Evolutionary conservation across 35 echinoderm and acorn worm species (phyloP).

Genomic region (Lytechinus variegatus): DNA sequence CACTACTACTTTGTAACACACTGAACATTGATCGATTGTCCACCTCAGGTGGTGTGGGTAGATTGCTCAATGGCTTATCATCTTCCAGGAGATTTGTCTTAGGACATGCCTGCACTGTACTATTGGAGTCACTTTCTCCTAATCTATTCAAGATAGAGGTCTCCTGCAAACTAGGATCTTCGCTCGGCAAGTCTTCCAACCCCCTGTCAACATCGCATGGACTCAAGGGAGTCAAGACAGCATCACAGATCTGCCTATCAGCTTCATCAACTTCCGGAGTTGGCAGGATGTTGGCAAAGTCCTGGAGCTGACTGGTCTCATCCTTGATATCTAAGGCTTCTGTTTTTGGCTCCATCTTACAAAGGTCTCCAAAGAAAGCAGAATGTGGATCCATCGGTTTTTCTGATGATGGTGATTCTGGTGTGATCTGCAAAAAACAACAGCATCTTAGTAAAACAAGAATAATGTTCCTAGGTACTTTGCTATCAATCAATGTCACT

Average conservation of each 20-base stretch:
- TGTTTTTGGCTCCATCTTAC: constrained; percentile 22
- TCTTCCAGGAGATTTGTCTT: background rate
- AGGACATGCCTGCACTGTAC: background rate
- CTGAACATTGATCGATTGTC: constrained; percentile 5
- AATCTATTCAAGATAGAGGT: background rate
- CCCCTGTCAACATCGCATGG: background rate
- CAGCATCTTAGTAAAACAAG: background rate
- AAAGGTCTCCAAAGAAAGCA: constrained; percentile 46
- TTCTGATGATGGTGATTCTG: constrained; percentile 30
- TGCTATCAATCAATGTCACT: no score
- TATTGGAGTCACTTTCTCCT: background rate
- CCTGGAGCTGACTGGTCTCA: constrained; percentile 2
- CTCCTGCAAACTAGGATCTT: background rate
- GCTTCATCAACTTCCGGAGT: constrained; percentile 24
- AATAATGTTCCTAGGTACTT: no score
- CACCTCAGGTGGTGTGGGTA: constrained; percentile 39
- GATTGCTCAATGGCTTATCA: constrained; percentile 22
- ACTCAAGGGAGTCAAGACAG: constrained; percentile 38
- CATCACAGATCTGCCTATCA: constrained; percentile 2
- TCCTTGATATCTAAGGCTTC: background rate
- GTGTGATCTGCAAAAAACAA: constrained; percentile 1
- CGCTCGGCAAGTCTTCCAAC: background rate
- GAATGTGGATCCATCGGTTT: constrained; percentile 22
- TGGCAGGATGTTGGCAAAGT: constrained; percentile 20
- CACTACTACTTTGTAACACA: constrained; percentile 41